Conservation (phyloP, 2,113 vertebrate species). For the Lucifuga dentata region DNA sequence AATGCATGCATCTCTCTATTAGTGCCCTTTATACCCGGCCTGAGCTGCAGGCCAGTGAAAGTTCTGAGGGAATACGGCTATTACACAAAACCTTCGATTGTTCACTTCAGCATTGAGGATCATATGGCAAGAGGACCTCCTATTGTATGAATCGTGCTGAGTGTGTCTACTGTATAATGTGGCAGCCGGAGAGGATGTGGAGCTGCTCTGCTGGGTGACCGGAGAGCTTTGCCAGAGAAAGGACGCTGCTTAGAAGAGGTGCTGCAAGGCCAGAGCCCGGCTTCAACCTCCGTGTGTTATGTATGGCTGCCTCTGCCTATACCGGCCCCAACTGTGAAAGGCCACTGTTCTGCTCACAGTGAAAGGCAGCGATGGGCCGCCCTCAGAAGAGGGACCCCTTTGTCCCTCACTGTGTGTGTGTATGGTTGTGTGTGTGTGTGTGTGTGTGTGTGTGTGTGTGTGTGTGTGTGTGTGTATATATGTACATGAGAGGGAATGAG, state of each 20-base stretch:
- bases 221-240: conserved; percentile 66
- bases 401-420: conserved; percentile 65
- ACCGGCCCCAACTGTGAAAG: conserved; percentile 75
- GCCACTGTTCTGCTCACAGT: conserved; percentile 80
- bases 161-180: conserved; percentile 70
- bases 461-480: conserved; percentile 20
- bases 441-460: conserved; percentile 30
- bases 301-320: conserved; percentile 72
- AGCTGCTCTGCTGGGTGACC: conserved; percentile 56
- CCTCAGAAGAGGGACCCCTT: conserved; percentile 79
- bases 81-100: conserved; percentile 47
- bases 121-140: conserved; percentile 45
- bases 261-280: conserved; percentile 63
- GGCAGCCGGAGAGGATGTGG: conserved; percentile 64
- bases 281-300: conserved; percentile 70
- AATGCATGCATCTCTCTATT: neutral
- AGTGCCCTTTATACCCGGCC: neutral
- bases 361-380: conserved; percentile 79
- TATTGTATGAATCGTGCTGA: conserved; percentile 62
- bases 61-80: conserved; percentile 10
- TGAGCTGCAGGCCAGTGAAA: conserved; percentile 8
- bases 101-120: conserved; percentile 52
- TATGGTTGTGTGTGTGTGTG: no score
- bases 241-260: conserved; percentile 62
- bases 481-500: conserved; percentile 19